These are phyloP conservation scores for Gallinago solitaria DNA, from an alignment of 2,797 vertebrate genomes.

Conservation along the genomic window DNA sequence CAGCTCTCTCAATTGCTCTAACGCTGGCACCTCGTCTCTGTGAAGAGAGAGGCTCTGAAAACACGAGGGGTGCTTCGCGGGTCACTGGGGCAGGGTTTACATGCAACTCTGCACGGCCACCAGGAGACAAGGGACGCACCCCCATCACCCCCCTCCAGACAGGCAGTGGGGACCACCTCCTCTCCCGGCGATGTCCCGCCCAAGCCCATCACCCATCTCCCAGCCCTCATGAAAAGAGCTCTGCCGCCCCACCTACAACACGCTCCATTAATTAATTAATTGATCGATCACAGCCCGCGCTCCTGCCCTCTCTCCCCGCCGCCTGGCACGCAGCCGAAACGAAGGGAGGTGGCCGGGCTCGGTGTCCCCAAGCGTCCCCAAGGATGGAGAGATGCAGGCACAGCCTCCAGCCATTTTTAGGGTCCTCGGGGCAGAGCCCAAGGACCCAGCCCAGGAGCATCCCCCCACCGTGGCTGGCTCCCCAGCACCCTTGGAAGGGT, in stretches of 20 bases:
- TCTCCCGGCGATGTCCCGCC: fast-evolving
- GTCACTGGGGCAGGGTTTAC: not conserved
- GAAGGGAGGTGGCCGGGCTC: not conserved
- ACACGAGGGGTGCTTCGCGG: not conserved
- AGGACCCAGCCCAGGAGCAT: not conserved
- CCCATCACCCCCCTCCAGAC: not conserved
- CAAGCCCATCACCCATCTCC: not conserved
- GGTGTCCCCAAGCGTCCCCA: not conserved
- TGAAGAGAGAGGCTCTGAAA: not conserved
- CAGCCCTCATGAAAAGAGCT: not conserved
- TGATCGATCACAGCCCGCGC: not conserved
- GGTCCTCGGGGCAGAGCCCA: not conserved
- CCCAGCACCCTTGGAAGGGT: not conserved
- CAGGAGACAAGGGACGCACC: not conserved
- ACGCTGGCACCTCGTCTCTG: not conserved
- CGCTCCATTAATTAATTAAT: constrained; percentile 36
- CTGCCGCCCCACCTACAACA: not conserved
- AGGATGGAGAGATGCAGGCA: fast-evolving
- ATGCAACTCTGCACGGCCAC: not conserved
- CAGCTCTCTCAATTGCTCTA: not conserved
- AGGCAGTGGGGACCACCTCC: not conserved
- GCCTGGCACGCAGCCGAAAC: not conserved
- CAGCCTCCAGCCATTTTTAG: not conserved
- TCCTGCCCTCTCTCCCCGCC: not conserved
- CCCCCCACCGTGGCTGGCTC: too few relatives aligned